A percentile compares a stretch with the other conserved stretches of the same genome.
Conservation (phyloP, 2,113 vertebrate genomes). For the Oreochromis niloticus region DNA sequence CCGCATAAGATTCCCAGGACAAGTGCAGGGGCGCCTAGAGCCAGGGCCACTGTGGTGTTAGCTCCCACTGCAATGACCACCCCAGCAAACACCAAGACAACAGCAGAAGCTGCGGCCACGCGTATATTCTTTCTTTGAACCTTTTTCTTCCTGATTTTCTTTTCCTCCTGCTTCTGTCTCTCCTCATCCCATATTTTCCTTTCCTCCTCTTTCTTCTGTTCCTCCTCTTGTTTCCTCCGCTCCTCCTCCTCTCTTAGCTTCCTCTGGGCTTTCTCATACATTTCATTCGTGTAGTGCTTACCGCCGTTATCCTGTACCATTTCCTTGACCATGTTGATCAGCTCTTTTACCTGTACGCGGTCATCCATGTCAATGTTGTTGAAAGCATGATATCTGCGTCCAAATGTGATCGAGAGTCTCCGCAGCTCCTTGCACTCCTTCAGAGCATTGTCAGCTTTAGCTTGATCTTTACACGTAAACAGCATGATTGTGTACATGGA, state of each 20-base stretch:
- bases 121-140: slow-evolving; percentile 36
- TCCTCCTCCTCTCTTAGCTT: slow-evolving; percentile 53
- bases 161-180: slow-evolving; percentile 46
- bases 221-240: slow-evolving; percentile 38
- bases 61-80: slow-evolving; percentile 55
- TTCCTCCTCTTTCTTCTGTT: slow-evolving; percentile 60
- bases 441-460: slow-evolving; percentile 41
- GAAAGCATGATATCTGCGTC: slow-evolving; percentile 64
- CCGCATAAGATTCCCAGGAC: slow-evolving; percentile 47
- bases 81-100: slow-evolving; percentile 48
- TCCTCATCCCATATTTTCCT: slow-evolving; percentile 61
- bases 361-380: slow-evolving; percentile 60
- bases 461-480: slow-evolving; percentile 69
- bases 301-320: slow-evolving; percentile 59
- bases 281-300: slow-evolving; percentile 61
- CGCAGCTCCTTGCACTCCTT: slow-evolving; percentile 60
- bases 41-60: slow-evolving; percentile 48
- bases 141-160: slow-evolving; percentile 37
- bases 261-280: slow-evolving; percentile 58
- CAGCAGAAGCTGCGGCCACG: slow-evolving; percentile 31
- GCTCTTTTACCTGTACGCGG: slow-evolving; percentile 43
- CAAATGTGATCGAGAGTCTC: slow-evolving; percentile 50
- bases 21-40: slow-evolving; percentile 57
- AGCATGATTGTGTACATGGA: slow-evolving; percentile 69
- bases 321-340: slow-evolving; percentile 59